Conservation (phyloP, 1,140 invertebrate species). For the Probaryconus sp. region DNA sequence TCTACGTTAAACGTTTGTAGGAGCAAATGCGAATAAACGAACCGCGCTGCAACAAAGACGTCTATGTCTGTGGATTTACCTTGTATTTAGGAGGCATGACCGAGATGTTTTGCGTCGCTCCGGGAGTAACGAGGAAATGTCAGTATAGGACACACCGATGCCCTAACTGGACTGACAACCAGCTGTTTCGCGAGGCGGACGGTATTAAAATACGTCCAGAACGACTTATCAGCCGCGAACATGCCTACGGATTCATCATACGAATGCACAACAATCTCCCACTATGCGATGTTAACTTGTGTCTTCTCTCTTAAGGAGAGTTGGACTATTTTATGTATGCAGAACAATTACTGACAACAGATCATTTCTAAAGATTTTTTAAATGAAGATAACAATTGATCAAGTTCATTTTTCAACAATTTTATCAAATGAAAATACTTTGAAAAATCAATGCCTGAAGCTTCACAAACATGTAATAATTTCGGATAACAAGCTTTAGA, state of each 20-base stretch:
- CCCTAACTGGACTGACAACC: constrained; percentile 22
- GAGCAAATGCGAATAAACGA: too few species aligned
- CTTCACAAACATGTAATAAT: too few species aligned
- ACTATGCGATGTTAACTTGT: constrained; percentile 1
- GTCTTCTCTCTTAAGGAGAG: too few species aligned
- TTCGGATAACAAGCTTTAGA: too few species aligned
- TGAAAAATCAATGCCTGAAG: too few species aligned
- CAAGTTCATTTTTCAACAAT: too few species aligned
- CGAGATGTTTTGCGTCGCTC: constrained; percentile 1
- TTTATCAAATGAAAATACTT: too few species aligned
- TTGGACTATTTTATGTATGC: too few species aligned
- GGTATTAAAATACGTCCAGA: constrained; percentile 32
- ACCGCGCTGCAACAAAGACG: too few species aligned
- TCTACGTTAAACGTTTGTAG: too few species aligned
- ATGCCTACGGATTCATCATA: constrained; percentile 16
- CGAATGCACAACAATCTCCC: constrained; percentile 18
- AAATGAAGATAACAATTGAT: too few species aligned
- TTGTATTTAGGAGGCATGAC: constrained; percentile 35
- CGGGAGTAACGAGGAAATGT: not conserved
- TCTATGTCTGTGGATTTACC: not conserved
- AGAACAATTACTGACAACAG: not conserved
- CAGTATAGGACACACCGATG: constrained; percentile 3
- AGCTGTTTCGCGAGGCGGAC: constrained; percentile 31
- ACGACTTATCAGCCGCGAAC: constrained; percentile 22
- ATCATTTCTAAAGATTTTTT: constrained; percentile 1